Conservation (phyloP, 2,888 invertebrate species). For the Lithophane ornitopus region DNA sequence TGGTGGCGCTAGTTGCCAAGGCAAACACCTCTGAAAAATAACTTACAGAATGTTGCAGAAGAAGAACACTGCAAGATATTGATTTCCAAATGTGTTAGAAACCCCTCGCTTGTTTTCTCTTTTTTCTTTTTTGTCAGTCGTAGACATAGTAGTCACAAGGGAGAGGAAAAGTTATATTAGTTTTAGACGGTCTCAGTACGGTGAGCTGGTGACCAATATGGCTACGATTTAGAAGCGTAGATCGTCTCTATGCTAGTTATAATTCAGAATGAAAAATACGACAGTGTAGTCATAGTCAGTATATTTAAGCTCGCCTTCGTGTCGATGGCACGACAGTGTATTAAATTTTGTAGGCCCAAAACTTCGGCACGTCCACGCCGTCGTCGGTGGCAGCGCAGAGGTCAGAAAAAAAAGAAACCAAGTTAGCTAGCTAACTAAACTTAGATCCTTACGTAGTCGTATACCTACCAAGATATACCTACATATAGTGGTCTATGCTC, state of each 20-base stretch:
- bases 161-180: neutral
- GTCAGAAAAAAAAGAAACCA: too few relatives aligned
- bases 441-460: too few relatives aligned
- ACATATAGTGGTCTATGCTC: neutral
- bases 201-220: neutral
- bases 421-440: too few relatives aligned
- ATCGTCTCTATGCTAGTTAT: neutral
- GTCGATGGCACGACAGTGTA: too few relatives aligned
- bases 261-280: too few relatives aligned
- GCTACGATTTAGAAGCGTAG: neutral
- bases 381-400: too few relatives aligned
- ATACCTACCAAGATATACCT: too few relatives aligned
- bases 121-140: neutral
- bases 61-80: neutral
- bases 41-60: too few relatives aligned
- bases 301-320: too few relatives aligned
- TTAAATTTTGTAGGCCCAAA: too few relatives aligned
- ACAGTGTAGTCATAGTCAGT: too few relatives aligned
- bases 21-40: neutral
- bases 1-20: constrained; percentile 9
- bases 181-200: neutral
- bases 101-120: neutral
- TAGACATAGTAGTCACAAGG: constrained; percentile 5
- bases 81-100: neutral
- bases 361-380: too few relatives aligned